Conservation (phyloP, 1,140 invertebrate species). For the Trachymyrmex cornetzi region DNA sequence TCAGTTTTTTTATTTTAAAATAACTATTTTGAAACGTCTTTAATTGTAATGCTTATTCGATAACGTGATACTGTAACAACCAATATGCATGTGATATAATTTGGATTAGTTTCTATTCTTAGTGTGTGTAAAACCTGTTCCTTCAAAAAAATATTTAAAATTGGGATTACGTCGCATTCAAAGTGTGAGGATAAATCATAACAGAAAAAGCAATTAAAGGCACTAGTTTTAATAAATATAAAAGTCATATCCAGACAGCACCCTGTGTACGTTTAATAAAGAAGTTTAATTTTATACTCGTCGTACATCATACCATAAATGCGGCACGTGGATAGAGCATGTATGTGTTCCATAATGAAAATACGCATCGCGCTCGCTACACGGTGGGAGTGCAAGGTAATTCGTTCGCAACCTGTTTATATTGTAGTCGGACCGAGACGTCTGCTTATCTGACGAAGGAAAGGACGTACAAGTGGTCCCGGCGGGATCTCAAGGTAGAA, state of each 20-base stretch:
- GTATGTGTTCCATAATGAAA: neutral
- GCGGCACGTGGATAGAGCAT: neutral
- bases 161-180: neutral
- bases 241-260: neutral
- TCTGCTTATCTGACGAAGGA: constrained; percentile 73
- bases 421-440: constrained; percentile 59
- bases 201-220: neutral
- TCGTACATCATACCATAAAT: neutral
- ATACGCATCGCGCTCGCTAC: constrained; percentile 7
- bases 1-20: neutral
- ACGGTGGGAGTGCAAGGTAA: constrained; percentile 28
- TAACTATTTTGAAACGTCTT: neutral
- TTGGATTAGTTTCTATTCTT: neutral
- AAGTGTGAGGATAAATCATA: neutral
- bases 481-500: constrained; percentile 56
- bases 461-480: constrained; percentile 75
- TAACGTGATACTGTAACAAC: neutral
- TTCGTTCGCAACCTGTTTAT: constrained; percentile 73
- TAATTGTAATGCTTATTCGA: neutral
- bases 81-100: neutral
- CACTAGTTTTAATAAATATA: neutral
- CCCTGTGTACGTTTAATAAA: neutral
- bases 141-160: neutral
- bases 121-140: neutral
- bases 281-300: constrained; percentile 8